Evolutionary conservation across 2,113 vertebrate genomes (phyloP).

Genomic region (Pandion haliaetus): DNA sequence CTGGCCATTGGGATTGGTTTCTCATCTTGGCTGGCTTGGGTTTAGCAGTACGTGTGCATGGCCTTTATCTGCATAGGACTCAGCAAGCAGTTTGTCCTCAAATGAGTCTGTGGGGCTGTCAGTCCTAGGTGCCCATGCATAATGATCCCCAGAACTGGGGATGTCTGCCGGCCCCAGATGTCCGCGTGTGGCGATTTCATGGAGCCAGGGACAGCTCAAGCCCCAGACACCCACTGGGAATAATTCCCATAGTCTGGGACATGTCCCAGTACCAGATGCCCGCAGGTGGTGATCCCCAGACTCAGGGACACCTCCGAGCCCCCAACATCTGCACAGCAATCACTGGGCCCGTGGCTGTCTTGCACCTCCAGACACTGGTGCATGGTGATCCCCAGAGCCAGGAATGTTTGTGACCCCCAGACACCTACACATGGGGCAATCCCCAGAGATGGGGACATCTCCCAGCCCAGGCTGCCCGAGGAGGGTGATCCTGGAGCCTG

Average conservation of each 20-base stretch:
- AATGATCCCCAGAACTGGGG: not conserved
- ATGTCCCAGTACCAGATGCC: not conserved
- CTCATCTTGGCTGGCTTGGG: not conserved
- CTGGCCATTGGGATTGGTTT: not conserved
- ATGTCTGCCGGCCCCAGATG: not conserved
- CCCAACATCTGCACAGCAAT: not conserved
- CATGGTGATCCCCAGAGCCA: not conserved
- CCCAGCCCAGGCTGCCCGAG: not conserved
- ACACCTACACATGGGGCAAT: not conserved
- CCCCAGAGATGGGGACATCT: not conserved
- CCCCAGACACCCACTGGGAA: too few species aligned
- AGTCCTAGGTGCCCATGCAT: not conserved
- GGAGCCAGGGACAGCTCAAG: not conserved
- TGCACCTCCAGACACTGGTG: not conserved
- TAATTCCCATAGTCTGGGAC: not conserved
- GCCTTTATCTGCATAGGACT: not conserved
- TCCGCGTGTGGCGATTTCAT: rapidly evolving
- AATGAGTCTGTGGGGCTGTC: not conserved
- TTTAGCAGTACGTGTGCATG: not conserved
- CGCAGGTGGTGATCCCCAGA: not conserved
- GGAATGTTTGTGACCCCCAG: not conserved
- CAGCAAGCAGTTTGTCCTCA: not conserved
- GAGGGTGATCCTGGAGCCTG: rapidly evolving
- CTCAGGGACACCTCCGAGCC: not conserved
- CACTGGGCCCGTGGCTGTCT: not conserved